Percentiles rank a stretch among this genome's conserved stretches.
phyloP scores from a whole-genome alignment of 1,140 invertebrate species.

The Contarinia nasturtii region DNA sequence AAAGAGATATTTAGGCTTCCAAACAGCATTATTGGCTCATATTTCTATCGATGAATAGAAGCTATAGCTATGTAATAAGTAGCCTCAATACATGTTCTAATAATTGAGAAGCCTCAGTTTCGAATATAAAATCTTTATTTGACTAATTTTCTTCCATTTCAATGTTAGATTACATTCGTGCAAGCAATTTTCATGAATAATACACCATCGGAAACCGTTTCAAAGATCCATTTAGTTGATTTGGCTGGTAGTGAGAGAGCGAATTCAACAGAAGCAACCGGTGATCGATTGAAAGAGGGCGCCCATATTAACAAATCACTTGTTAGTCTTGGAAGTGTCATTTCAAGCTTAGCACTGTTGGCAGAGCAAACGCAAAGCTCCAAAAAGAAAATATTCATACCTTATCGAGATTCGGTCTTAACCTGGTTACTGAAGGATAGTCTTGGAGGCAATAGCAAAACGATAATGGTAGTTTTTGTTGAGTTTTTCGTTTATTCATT shows the following conservation, averaged over 20 bases:
- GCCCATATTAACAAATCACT: conserved; percentile 86
- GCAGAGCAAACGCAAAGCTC: conserved; percentile 13
- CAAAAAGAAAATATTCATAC: conserved; percentile 56
- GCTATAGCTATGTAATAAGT: no score
- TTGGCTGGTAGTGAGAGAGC: conserved; percentile 64
- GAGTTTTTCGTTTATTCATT: no score
- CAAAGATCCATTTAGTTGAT: conserved; percentile 76
- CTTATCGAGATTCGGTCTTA: conserved; percentile 76
- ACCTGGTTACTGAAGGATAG: conserved; percentile 85
- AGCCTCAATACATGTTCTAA: no score
- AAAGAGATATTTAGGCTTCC: no score
- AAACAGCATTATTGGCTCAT: no score
- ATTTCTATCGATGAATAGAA: no score
- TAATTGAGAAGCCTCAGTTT: no score
- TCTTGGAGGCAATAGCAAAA: conserved; percentile 83
- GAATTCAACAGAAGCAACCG: conserved; percentile 68
- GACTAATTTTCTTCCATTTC: no score
- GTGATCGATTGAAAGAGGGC: conserved; percentile 71
- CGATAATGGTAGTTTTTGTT: no score
- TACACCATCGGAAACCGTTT: conserved; percentile 72
- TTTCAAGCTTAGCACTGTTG: conserved; percentile 54
- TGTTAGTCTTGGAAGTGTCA: conserved; percentile 81
- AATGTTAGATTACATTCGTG: conserved; percentile 52
- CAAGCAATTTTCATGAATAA: conserved; percentile 65
- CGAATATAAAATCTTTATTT: no score